Base-by-base conservation (phyloP, 1,140 invertebrate species). In the Asbolus verrucosus region DNA sequence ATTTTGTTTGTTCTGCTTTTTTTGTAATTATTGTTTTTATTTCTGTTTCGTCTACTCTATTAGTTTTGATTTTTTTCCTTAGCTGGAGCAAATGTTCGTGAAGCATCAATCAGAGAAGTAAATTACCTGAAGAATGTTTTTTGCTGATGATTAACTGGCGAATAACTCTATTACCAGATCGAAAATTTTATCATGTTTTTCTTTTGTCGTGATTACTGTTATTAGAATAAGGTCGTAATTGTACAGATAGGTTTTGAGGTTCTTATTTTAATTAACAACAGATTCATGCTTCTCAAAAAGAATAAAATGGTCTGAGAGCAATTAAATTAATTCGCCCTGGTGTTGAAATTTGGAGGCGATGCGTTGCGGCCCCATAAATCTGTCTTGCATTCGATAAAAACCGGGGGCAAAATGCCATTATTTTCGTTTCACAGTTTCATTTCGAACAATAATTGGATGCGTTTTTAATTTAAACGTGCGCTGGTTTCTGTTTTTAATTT, bases 361-460 rank as follows among this genome's bases (percentile, higher is more conserved):
- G 46, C 46, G 27, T 54, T 54, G 46, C 46, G 46, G 46, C 21
- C 6, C 46, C 46, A 54, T 54, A 54, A 54, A 54, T 54, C 46
- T 54, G 46, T 54, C 46, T 24, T 54, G 46, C 46, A 54, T 54
- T 21, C 46, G 46, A 54, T 54, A 21, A 54, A 54, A 54, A 54
- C 46, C 46, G 46, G 46, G 46, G 46, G 46, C 46, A 27, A 54
- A 54, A 54, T 21, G 46, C 46, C 46, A 54, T 54, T 54, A 54
- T 54, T 54, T 54, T 54, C 46, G 46, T 54, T 54, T 30, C 46
- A 54, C 46, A 27, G 46, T 54, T 54, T 54, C 46, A 54, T 54
- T 54, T 54, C 46, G 46, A 54, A 14, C 46, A 54, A 54, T 54
- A 54, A 54, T 54, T 54, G 46, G 46, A 54, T 54, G 46, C 46